Evolutionary conservation across 2,113 vertebrate genomes (phyloP).

Genomic region (Microtus richardsoni): DNA sequence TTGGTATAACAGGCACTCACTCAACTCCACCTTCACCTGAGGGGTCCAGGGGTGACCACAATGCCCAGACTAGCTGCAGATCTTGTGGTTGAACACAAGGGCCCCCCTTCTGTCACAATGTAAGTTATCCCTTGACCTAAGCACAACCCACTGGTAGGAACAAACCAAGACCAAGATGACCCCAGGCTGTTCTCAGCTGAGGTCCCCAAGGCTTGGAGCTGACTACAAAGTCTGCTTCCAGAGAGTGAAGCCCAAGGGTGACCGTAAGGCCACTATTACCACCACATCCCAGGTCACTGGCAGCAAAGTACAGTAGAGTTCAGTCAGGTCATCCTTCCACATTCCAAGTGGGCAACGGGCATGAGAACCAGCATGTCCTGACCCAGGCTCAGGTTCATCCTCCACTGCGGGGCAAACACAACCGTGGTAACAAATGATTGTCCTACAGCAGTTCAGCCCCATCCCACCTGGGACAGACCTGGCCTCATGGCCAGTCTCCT

Average conservation of each 20-base stretch:
- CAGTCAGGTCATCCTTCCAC: neutral
- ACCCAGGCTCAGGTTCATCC: neutral
- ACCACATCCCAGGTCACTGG: neutral
- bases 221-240: neutral
- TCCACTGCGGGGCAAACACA: neutral
- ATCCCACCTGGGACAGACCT: neutral
- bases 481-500: neutral
- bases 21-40: neutral
- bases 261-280: neutral
- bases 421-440: neutral
- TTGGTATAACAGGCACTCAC: neutral
- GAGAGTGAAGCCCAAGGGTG: neutral
- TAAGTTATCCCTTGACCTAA: neutral
- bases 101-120: rapidly evolving
- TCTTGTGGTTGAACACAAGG: neutral
- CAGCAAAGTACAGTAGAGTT: neutral
- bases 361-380: neutral
- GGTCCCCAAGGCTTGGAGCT: neutral
- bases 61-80: neutral
- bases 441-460: neutral
- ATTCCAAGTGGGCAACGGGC: neutral
- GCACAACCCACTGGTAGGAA: neutral
- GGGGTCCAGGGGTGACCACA: neutral
- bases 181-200: neutral
- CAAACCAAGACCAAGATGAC: neutral